Conservation (phyloP, 2,797 vertebrate species). For the Neomorphus geoffroyi region DNA sequence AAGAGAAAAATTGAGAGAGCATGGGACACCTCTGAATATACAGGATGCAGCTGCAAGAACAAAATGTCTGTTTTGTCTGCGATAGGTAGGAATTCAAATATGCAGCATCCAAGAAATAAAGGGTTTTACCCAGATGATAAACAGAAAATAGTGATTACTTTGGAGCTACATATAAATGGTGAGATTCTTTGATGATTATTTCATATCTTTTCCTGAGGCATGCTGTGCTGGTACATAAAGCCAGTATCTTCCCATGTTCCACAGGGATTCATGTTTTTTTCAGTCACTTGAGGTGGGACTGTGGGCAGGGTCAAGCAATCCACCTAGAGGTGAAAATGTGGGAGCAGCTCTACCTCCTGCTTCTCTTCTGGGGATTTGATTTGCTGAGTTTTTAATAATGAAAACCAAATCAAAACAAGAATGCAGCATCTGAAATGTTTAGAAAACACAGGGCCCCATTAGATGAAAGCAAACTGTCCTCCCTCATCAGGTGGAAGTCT, state of each 20-base stretch:
- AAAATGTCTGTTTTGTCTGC: background rate
- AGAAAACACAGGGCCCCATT: constrained; percentile 1
- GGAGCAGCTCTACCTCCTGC: constrained; percentile 37
- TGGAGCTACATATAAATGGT: background rate
- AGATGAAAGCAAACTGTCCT: constrained; percentile 49
- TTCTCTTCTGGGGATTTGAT: constrained; percentile 38
- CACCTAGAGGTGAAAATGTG: constrained; percentile 58
- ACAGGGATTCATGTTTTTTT: constrained; percentile 6
- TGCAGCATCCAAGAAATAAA: constrained; percentile 17
- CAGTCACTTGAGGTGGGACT: constrained; percentile 25
- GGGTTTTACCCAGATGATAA: constrained; percentile 3
- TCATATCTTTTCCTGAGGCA: constrained; percentile 30
- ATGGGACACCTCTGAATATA: background rate
- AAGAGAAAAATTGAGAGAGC: background rate
- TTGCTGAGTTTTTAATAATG: constrained; percentile 28
- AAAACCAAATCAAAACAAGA: constrained; percentile 59
- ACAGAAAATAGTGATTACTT: background rate
- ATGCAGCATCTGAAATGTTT: background rate
- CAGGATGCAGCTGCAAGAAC: constrained; percentile 22
- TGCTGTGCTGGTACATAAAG: background rate
- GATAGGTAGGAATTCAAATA: background rate
- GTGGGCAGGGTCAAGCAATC: constrained; percentile 53
- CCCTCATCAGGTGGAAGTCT: constrained; percentile 62
- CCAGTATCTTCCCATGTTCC: constrained; percentile 3
- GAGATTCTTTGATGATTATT: constrained; percentile 28